Evolutionary conservation across 2,888 invertebrate genomes (phyloP).

Genomic region (Tenthredo distinguenda): DNA sequence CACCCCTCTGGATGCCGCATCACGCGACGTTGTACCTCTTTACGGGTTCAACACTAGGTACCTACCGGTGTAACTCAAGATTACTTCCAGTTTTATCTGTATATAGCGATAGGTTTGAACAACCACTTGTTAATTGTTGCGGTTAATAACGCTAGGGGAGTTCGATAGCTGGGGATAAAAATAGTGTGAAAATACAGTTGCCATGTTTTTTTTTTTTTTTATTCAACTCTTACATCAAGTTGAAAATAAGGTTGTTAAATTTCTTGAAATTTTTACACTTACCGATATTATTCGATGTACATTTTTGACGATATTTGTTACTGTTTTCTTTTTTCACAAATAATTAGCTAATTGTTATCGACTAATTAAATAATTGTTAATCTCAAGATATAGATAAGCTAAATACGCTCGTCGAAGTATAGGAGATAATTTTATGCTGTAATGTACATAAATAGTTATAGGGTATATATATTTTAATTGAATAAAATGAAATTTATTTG

Average conservation of each 20-base stretch:
- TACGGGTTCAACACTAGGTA: slow-evolving; percentile 62
- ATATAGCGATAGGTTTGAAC: slow-evolving; percentile 19
- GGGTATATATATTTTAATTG: neutral
- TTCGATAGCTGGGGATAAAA: neutral
- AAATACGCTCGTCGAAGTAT: too few species aligned
- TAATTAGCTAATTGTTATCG: too few species aligned
- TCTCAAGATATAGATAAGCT: too few species aligned
- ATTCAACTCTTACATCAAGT: neutral
- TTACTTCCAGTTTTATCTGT: neutral
- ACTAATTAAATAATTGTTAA: too few species aligned
- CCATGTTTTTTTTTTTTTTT: neutral
- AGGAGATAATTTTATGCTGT: neutral
- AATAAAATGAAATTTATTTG: neutral
- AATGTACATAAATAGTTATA: neutral
- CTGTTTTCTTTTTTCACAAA: neutral
- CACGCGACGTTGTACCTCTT: slow-evolving; percentile 63
- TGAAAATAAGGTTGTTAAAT: neutral
- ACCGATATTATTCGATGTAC: too few species aligned
- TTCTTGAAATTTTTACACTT: too few species aligned
- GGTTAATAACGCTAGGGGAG: neutral
- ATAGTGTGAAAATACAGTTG: neutral
- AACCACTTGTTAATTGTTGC: slow-evolving; percentile 7
- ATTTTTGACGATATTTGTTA: neutral
- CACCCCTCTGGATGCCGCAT: neutral
- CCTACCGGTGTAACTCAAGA: neutral